Base-by-base conservation (phyloP, 30 jellyfish, hydroid and myxozoan genomes). In the Morbakka virulenta region DNA sequence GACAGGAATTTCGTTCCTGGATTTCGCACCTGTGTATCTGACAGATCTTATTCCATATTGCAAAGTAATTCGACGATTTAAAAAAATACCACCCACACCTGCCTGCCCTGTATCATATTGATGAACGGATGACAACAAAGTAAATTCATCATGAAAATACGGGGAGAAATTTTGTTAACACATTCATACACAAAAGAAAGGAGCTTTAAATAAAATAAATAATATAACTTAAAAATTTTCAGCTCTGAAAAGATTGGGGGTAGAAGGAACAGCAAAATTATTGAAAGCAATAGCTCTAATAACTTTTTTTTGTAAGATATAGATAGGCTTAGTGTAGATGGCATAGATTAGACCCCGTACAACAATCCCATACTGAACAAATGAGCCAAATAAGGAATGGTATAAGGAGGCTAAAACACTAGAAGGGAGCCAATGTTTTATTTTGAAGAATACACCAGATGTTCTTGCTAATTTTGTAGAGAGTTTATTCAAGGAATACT, bases 261-360 rank as follows among this genome's bases (percentile, higher is more conserved):
- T 21, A 2, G 76, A 64, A 3, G 76, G 76, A 64, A 51, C 3
- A 25, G 62, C 3, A 25, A 64, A 64, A 20, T 12, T 12, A 3
- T 21, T 12, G 62, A 64, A 64, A 2, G 57, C 57, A 41, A 6
- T 41, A 41, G 57, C 17, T 41, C 57, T 41, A 41, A 41, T n/a
- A 41, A 41, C 57, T 41, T 41, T 41, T 17, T 41, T 41, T 41
- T 41, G 57, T 29, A 76, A 52, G 30, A 30, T 35, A 62, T 26
- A 67, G 30, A 67, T 26, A 23, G 79, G 79, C 22, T 67, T 4
- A 67, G 34, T 22, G 64, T 67, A 34, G 36, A 51, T 67, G 79
- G 28, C 74, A 62, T n/a, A n/a, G 74, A 50, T 67, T 28, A 67
- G 79, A 67, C 79, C 79, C 79, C 79, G 34, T 23, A 67, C 79